Base-by-base conservation (phyloP, 2,888 invertebrate genomes). In the Phortica magna region DNA sequence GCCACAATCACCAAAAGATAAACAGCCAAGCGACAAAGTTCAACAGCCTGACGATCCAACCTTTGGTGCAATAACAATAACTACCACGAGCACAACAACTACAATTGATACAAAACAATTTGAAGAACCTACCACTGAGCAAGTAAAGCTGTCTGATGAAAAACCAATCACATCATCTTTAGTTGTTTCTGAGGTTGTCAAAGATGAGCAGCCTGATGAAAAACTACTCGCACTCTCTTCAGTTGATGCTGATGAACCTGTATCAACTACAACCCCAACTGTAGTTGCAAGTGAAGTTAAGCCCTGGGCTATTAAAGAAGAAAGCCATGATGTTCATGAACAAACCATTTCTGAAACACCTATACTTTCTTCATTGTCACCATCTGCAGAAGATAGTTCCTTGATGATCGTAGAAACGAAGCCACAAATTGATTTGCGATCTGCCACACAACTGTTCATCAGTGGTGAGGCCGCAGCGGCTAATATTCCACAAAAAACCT, bases 371-470 rank as follows among this genome's bases (percentile, higher is more conserved):
- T 67, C 76, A 64, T 1, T 48, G 73, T 0, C 59, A 17, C 53
- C 73, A 2, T 42, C 67, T 2, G 22, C 55, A 7, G 64, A 55
- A 59, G n/a, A 61, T 4, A 67, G 42, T 41, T 67, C 67, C 14
- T 9, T 42, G 12, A 42, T 41, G 1, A 14, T 67, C 7, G 67
- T 42, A 7, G 31, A 31, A 55, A 7, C 55, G 1, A 43, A 76
- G 22, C 79, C 76, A 0, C 82, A 83, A 71, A 80, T 80, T 3
- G 90, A 91, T 72, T 71, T 90, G 2, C 88, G 87, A 6, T 80
- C 87, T 2, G 87, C 89, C 5, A 91, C 91, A 0, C 89, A 91
- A 77, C 82, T 91, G 2, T 91, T 92, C 67, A 90, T 92, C 64
- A 79, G 89, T 22, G 90, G 89, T 17, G 92, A 92, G 81, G 83